Conservation (phyloP, 1,140 invertebrate genomes). For the Ostrea denselamellosa region DNA sequence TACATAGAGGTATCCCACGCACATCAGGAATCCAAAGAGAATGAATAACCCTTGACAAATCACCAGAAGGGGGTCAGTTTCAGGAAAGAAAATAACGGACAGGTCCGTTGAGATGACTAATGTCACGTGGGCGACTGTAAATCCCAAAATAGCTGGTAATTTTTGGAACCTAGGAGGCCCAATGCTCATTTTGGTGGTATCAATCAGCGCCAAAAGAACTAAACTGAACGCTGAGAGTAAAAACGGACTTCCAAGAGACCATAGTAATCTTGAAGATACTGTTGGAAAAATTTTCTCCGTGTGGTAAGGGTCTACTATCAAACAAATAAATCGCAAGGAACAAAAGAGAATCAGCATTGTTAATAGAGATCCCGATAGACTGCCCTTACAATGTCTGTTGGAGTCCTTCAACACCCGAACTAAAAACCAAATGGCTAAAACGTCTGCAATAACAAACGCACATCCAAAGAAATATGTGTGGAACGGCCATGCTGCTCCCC, state of each 20-base stretch:
- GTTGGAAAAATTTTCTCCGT: slow-evolving; percentile 45
- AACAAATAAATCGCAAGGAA: slow-evolving; percentile 44
- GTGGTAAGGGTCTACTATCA: slow-evolving; percentile 61
- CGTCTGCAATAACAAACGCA: slow-evolving; percentile 28
- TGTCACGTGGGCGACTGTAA: slow-evolving; percentile 53
- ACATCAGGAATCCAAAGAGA: slow-evolving; percentile 54
- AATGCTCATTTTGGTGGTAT: slow-evolving; percentile 63
- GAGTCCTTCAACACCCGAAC: slow-evolving; percentile 6
- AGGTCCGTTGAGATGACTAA: slow-evolving; percentile 58
- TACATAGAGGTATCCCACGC: slow-evolving; percentile 57
- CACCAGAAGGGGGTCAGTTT: slow-evolving; percentile 52
- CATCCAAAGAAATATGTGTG: slow-evolving; percentile 60
- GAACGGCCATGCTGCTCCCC: slow-evolving; percentile 62
- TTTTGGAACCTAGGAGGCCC: slow-evolving; percentile 64
- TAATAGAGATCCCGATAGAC: slow-evolving; percentile 56
- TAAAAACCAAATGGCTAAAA: slow-evolving; percentile 39
- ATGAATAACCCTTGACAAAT: slow-evolving; percentile 62
- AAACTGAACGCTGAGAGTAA: slow-evolving; percentile 63
- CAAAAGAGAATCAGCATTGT: slow-evolving; percentile 58
- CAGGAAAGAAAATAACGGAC: slow-evolving; percentile 51
- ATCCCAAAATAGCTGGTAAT: slow-evolving; percentile 51
- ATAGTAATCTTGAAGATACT: slow-evolving; percentile 51
- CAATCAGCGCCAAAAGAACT: slow-evolving; percentile 61
- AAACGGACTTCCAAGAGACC: slow-evolving; percentile 61
- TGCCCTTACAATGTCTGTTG: slow-evolving; percentile 39